Conservation (phyloP, 2,888 invertebrate genomes). For the Blomia tropicalis region DNA sequence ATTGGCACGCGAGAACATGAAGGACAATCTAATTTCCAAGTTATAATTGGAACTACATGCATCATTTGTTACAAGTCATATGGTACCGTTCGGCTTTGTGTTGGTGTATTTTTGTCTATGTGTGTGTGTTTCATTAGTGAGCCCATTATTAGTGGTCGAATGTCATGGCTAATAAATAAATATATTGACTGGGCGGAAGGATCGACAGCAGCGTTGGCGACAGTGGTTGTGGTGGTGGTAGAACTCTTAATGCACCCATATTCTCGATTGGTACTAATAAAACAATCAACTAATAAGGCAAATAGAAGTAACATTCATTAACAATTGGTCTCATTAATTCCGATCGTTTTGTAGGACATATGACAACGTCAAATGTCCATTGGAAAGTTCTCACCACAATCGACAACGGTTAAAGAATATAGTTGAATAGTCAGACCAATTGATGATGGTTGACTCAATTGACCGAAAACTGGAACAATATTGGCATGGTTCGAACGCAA, state of each 20-base stretch:
- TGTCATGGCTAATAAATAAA: neutral
- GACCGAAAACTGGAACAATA: neutral
- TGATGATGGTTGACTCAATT: neutral
- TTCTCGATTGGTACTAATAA: neutral
- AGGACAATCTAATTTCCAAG: neutral
- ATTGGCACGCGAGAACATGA: neutral
- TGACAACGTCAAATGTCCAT: neutral
- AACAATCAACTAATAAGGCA: conserved; percentile 12
- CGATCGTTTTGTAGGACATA: neutral
- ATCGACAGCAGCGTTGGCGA: no score
- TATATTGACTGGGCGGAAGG: no score
- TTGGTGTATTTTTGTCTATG: no score
- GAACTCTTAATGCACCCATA: neutral
- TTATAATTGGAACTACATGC: conserved; percentile 16
- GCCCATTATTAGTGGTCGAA: neutral
- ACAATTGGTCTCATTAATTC: conserved; percentile 9
- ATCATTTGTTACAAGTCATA: conserved; percentile 9
- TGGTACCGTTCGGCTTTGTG: no score
- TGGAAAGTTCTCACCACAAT: conserved; percentile 13
- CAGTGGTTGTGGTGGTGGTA: neutral
- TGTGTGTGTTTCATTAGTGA: neutral
- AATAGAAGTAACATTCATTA: conserved; percentile 12
- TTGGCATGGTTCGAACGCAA: neutral
- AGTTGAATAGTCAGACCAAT: no score
- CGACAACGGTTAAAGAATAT: neutral